Evolutionary conservation across 2,888 invertebrate species (phyloP), one percentile per base, ranked within the genome.

Genomic region (Tinea trinotella): DNA sequence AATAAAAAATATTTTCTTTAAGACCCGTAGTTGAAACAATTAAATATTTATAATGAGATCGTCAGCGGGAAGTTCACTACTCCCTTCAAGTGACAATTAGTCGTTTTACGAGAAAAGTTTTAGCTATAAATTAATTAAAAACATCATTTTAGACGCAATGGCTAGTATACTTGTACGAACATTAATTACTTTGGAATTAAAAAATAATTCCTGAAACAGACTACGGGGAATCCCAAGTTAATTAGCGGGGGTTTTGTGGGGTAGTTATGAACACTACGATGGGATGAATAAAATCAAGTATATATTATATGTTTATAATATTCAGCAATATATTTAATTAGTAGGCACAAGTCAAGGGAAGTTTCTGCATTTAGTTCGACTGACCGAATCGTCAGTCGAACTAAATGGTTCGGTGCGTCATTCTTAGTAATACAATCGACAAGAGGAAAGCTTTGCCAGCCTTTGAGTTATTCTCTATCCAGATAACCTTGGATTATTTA

Each of bases 61-160:
- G 13, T 46, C 46, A 19, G 46, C 7, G 46, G 2, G 40, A n/a
- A 4, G 19, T 46, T 18, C 10, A 17, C 46, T 46, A 17, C n/a
- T 3, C 40, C 50, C 50, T 6, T 18, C 24, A 24, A 50, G 24
- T 50, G 24, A 24, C 50, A 50, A 50, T 50, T 50, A 50, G 53
- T 20, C 19, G 10, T 34, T 36, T 53, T 53, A 20, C 18, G 53
- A 53, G 53, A 53, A 12, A 53, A 53, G 40, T 53, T 53, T 53
- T 36, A 20, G 53, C 36, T 19, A 22, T 53, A 53, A 40, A 53
- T 53, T 36, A 53, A 53, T 53, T 53, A 53, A 53, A 35, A 20
- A 53, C 53, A 19, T 40, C 53, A 3, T 53, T 40, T 34, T 19
- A 34, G 36, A 19, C 53, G 17, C 34, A 15, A 13, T 15, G 52